phyloP scores from a whole-genome alignment of 2,113 vertebrate genomes.

The Apodemus sylvaticus region DNA sequence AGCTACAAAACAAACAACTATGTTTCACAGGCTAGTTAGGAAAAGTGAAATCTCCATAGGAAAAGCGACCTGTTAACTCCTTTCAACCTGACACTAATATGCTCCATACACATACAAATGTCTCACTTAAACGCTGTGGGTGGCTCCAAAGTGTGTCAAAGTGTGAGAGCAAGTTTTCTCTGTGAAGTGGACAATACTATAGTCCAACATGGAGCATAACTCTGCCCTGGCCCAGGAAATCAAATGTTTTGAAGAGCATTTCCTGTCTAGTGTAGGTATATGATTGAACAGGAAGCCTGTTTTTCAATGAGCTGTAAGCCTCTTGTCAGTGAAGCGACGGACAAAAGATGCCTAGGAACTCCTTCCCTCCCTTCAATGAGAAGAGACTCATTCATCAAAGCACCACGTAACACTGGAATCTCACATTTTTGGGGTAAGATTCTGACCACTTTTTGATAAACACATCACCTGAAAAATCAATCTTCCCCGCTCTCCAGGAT shows the following conservation, averaged over 20 bases:
- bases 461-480: conserved; percentile 44
- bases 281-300: neutral
- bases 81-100: neutral
- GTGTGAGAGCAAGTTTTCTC: neutral
- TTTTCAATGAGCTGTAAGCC: neutral
- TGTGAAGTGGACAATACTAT: neutral
- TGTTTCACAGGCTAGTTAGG: neutral
- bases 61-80: neutral
- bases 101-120: no score
- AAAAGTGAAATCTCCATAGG: neutral
- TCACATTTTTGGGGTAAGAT: neutral
- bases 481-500: conserved; percentile 63
- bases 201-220: neutral
- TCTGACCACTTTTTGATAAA: neutral
- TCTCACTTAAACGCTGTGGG: no score
- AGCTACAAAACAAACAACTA: neutral
- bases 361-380: neutral
- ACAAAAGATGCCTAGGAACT: neutral
- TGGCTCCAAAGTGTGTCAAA: neutral
- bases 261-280: neutral
- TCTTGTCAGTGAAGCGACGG: neutral
- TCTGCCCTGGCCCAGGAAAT: neutral
- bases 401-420: neutral
- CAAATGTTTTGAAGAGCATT: neutral
- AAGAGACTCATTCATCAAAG: neutral